Evolutionary conservation across 1,140 invertebrate genomes (phyloP), one percentile per base, ranked within the genome.

Genomic region (Aethina tumida): DNA sequence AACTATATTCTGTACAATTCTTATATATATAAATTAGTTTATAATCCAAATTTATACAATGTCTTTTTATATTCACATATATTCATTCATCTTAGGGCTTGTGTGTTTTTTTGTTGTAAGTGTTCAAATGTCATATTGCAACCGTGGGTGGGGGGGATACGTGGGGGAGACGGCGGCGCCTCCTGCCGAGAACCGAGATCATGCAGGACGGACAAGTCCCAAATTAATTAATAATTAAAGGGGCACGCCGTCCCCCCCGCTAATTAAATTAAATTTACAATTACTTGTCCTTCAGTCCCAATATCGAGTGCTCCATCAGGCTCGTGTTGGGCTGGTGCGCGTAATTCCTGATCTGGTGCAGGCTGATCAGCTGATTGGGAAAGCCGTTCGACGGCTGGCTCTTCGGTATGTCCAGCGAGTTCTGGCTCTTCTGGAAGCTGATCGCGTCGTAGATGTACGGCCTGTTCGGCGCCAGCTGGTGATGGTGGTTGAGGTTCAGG

Each of bases 271-370:
- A 10, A 28, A 20, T 30, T 7, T 30, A 14, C 34, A 13, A 8
- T 45, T 62, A 61, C 53, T 72, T 73, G 50, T 73, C 70, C 50
- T 74, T 74, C 19, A 72, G 57, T 18, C 68, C 62, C 29, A 73
- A 55, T 24, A 70, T 59, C 45, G 69, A 69, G 46, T 74, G 69
- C 41, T 66, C 69, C 71, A 69, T 71, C 46, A 63, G 62, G 39
- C 66, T 68, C 70, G 68, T 69, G 59, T 69, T 75, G 4, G 88
- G 88, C 60, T 93, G 89, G 61, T 92, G 88, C 42, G 91, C 89
- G 67, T 95, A 96, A 63, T 95, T 97, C 54, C 92, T 77, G 53
- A 97, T 96, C 66, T 96, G 91, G 66, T 96, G 90, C 35, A 97
- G 71, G 44, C 90, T 94, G 55, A 97, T 92, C 52, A 96, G 72